These are phyloP conservation scores for Ursus arctos DNA, from an alignment of 2,113 vertebrate species.

Conservation along the genomic window DNA sequence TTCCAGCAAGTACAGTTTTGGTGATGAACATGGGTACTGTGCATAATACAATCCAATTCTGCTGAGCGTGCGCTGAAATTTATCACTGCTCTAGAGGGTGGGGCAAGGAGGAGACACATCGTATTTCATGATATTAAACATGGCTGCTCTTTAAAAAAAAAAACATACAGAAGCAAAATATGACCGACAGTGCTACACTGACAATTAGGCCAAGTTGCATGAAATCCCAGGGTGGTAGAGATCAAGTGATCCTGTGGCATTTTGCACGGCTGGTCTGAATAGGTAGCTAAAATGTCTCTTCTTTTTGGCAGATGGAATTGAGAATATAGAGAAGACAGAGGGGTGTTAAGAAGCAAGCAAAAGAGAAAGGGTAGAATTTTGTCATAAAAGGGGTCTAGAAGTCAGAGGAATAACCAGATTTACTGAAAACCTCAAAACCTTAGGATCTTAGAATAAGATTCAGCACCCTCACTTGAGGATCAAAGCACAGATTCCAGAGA, in stretches of 20 bases:
- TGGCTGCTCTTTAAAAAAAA: background rate
- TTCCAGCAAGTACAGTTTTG: slow-evolving; percentile 41
- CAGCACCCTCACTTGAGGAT: background rate
- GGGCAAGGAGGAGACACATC: background rate
- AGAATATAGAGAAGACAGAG: background rate
- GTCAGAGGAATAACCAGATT: background rate
- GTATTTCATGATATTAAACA: slow-evolving; percentile 74
- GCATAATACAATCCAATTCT: slow-evolving; percentile 74
- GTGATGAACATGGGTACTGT: background rate
- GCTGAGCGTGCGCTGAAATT: slow-evolving; percentile 76
- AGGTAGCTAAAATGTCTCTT: background rate
- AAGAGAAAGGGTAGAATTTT: background rate
- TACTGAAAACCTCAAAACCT: background rate
- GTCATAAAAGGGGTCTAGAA: background rate
- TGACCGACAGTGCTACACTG: background rate
- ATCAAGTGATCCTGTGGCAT: background rate
- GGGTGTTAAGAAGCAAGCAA: background rate
- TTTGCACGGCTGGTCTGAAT: background rate
- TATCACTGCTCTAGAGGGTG: slow-evolving; percentile 53
- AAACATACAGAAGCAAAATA: slow-evolving; percentile 53
- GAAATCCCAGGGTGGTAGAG: background rate
- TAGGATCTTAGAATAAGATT: background rate
- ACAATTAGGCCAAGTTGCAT: background rate
- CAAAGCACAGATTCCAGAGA: background rate
- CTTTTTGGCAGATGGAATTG: background rate